Evolutionary conservation across 2,797 vertebrate species (phyloP), one percentile per base, ranked within the genome.

Genomic region (Crypturellus tataupa): DNA sequence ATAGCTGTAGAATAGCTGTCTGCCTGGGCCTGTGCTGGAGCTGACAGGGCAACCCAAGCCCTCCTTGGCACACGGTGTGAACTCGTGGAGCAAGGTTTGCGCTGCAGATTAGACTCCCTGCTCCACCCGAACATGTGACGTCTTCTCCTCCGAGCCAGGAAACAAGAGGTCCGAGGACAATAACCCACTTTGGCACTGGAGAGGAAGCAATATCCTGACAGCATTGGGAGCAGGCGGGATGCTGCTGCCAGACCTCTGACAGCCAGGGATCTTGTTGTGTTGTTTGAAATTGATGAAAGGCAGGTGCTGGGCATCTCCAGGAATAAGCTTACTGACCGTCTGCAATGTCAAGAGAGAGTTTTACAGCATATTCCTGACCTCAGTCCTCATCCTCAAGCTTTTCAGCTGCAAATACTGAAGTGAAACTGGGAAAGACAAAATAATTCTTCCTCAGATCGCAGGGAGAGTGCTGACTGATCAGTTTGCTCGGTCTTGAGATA

Each of bases 51-150:
- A 17, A 71, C 81, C 72, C 81, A 92, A 40, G 80, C 69, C 68
- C 64, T 58, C 89, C 69, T 58, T 82, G 79, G 58, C 75, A 14
- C 1, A 64, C 68, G 85, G 90, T 93, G 85, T 96, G 89, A 96
- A 94, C 94, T 40, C 68, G 3, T 0, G 0, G 68, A 17, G 53
- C 44, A 68, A 87, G 69, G 60, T 24, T 78, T 71, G n/a, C 13
- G 0, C 53, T 58, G 68, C 31, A 91, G 76, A 83, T 96, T 65
- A 80, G 18, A 62, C 79, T 94, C 79, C 79, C 89, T 93, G 95
- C 84, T 55, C 89, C 95, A 94, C 94, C 95, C 93, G 68, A 40
- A 60, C 75, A 92, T 17, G 53, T 96, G 94, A 96, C 82, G 76
- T 96, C 31, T 47, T 81, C 85, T 81, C 49, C 80, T 56, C 35